Conservation (phyloP, 92 coral and sea anemone species). For the Palythoa grandiflora region DNA sequence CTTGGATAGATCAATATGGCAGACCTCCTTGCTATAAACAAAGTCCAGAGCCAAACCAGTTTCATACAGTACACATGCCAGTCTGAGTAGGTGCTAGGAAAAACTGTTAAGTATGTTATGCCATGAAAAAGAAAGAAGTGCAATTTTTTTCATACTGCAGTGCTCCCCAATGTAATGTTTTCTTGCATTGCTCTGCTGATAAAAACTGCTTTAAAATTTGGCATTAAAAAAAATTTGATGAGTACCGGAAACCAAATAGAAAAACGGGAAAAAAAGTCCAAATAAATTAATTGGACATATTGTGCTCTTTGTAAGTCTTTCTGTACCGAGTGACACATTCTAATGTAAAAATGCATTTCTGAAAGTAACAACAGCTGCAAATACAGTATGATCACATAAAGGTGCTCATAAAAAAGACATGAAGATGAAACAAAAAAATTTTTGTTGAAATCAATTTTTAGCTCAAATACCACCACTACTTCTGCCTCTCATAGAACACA, state of each 20-base stretch:
- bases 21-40: neutral
- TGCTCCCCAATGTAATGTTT: slow-evolving; percentile 52
- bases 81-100: neutral
- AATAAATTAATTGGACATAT: neutral
- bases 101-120: slow-evolving; percentile 48
- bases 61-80: slow-evolving; percentile 14
- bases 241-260: slow-evolving; percentile 10
- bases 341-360: neutral
- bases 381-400: neutral
- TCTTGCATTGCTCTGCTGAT: slow-evolving; percentile 15
- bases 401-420: neutral
- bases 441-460: neutral
- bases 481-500: slow-evolving; percentile 1
- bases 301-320: neutral
- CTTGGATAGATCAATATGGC: slow-evolving; percentile 14
- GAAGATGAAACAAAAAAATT: neutral
- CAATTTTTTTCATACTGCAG: slow-evolving; percentile 33
- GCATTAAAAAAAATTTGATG: slow-evolving; percentile 2
- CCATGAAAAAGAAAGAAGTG: neutral
- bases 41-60: neutral
- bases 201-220: slow-evolving; percentile 40
- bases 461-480: neutral
- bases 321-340: neutral
- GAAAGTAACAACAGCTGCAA: neutral
- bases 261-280: slow-evolving; percentile 3